Evolutionary conservation across 2,888 invertebrate genomes (phyloP).

Genomic region (Drosophila limbata): DNA sequence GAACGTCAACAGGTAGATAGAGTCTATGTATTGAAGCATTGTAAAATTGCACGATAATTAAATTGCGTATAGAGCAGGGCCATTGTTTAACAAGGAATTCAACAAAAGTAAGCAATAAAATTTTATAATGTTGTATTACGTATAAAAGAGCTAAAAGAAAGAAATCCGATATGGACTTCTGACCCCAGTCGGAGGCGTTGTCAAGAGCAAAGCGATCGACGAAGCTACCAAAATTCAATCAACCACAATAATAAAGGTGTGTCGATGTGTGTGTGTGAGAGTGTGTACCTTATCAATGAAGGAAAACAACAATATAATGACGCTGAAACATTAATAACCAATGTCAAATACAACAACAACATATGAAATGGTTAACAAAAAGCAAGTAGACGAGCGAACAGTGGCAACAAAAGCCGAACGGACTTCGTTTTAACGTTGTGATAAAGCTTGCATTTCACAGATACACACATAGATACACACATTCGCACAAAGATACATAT

Average conservation of each 20-base stretch:
- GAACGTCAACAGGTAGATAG: slow-evolving; percentile 19
- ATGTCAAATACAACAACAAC: slow-evolving; percentile 51
- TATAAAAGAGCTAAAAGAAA: slow-evolving; percentile 32
- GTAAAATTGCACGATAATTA: slow-evolving; percentile 48
- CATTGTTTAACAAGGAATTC: slow-evolving; percentile 47
- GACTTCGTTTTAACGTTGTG: slow-evolving; percentile 57
- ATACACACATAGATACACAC: slow-evolving; percentile 19
- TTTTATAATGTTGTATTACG: slow-evolving; percentile 62
- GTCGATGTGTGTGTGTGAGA: neutral
- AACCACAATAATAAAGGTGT: slow-evolving; percentile 21
- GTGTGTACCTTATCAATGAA: slow-evolving; percentile 65
- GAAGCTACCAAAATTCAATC: slow-evolving; percentile 47
- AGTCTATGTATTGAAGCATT: slow-evolving; percentile 21
- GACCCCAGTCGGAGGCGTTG: slow-evolving; percentile 60
- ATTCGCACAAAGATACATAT: slow-evolving; percentile 26
- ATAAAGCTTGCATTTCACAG: slow-evolving; percentile 68
- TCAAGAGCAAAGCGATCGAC: slow-evolving; percentile 54
- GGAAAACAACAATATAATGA: slow-evolving; percentile 73
- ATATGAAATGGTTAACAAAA: slow-evolving; percentile 34
- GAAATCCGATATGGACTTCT: slow-evolving; percentile 72
- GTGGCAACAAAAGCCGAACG: slow-evolving; percentile 49
- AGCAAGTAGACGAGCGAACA: slow-evolving; percentile 12
- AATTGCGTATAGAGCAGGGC: slow-evolving; percentile 25
- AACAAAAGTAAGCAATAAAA: slow-evolving; percentile 15
- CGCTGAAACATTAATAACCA: slow-evolving; percentile 66